Percentiles rank a stretch among this genome's conserved stretches.
Conservation (phyloP, 2,797 vertebrate genomes). For the Carduelis carduelis region DNA sequence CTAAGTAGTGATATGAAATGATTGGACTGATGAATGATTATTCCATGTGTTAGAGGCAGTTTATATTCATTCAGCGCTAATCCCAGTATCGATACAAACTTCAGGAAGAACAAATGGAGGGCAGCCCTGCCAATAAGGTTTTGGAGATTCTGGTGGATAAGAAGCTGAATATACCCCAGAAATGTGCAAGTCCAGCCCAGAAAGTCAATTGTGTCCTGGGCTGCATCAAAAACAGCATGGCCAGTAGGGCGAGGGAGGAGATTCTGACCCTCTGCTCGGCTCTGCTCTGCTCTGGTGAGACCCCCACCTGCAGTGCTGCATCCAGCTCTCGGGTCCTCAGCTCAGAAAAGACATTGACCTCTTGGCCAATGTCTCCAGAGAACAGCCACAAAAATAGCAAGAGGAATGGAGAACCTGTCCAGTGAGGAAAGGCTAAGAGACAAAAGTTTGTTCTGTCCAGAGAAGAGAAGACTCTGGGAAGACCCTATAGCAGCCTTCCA, state of each 20-base stretch:
- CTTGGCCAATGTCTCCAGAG: background rate
- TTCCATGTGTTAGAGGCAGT: background rate
- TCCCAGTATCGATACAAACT: background rate
- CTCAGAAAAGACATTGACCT: background rate
- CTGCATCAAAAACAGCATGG: rapidly evolving
- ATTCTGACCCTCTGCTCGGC: background rate
- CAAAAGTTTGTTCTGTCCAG: rapidly evolving
- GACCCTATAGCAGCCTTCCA: background rate
- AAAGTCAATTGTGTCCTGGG: background rate
- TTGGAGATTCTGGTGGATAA: background rate
- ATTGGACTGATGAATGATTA: background rate
- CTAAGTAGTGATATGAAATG: background rate
- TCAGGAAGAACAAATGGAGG: background rate
- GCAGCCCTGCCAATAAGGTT: background rate
- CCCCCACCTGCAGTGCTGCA: rapidly evolving
- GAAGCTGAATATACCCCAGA: too few species aligned
- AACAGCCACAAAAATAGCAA: background rate
- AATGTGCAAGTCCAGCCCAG: background rate
- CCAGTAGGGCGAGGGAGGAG: rapidly evolving
- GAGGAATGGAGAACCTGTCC: background rate
- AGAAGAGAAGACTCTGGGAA: background rate
- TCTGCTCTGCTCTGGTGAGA: background rate
- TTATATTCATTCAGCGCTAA: background rate
- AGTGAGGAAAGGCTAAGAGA: background rate
- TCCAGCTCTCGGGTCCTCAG: background rate